Conservation (phyloP, 2,113 vertebrate genomes). For the Lota lota region DNA sequence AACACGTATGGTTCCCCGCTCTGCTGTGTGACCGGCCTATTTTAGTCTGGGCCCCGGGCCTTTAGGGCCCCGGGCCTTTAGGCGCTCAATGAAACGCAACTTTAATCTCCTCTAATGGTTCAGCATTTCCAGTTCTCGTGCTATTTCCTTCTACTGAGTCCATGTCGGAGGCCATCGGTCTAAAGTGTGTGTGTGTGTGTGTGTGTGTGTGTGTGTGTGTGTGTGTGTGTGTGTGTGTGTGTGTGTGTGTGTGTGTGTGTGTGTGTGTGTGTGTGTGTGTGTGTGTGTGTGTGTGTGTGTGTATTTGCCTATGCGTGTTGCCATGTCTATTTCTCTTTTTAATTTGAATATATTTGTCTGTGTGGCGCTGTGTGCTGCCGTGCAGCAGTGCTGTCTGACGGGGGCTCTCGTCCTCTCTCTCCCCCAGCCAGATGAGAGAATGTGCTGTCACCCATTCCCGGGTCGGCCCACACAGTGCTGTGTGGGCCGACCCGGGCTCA, state of each 20-base stretch:
- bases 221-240: too few relatives aligned
- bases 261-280: too few relatives aligned
- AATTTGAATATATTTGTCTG: neutral
- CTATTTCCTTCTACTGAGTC: slow-evolving; percentile 21
- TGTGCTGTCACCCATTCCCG: slow-evolving; percentile 27
- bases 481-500: slow-evolving; percentile 27
- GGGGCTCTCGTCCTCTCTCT: slow-evolving; percentile 1
- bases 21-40: neutral
- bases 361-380: neutral
- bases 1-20: neutral
- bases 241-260: neutral
- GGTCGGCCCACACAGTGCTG: slow-evolving; percentile 22
- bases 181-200: too few relatives aligned
- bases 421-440: slow-evolving; percentile 39
- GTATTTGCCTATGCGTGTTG: neutral
- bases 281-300: too few relatives aligned
- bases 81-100: slow-evolving; percentile 7
- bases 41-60: too few relatives aligned
- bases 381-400: neutral
- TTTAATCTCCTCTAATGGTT: slow-evolving; percentile 38
- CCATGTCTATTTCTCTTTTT: neutral
- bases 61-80: slow-evolving; percentile 7
- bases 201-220: neutral
- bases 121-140: slow-evolving; percentile 43
- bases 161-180: too few relatives aligned